Evolutionary conservation across 2,113 vertebrate genomes (phyloP).

Genomic region (Chaetorhynchus papuensis): DNA sequence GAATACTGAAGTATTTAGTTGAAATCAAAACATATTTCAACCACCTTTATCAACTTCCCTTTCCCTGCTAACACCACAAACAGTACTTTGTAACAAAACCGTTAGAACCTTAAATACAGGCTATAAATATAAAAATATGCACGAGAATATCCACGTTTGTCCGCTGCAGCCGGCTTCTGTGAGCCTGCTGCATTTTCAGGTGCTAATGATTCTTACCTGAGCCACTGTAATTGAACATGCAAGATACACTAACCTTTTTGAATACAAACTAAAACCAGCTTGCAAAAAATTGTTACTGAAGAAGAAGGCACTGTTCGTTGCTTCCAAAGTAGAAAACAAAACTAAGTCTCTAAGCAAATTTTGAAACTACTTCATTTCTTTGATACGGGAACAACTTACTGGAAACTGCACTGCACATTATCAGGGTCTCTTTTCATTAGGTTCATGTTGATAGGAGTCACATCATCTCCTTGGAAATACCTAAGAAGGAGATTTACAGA

Average conservation of each 20-base stretch:
- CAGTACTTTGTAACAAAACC: background rate
- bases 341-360: background rate
- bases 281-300: background rate
- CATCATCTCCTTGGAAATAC: background rate
- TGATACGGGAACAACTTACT: background rate
- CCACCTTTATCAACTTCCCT: background rate
- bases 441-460: background rate
- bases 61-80: background rate
- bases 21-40: background rate
- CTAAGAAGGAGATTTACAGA: background rate
- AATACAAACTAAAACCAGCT: background rate
- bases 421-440: background rate
- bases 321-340: background rate
- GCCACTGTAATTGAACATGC: background rate
- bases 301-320: background rate
- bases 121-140: background rate
- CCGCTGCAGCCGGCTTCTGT: background rate
- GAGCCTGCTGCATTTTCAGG: background rate
- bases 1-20: background rate
- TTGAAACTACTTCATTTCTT: background rate
- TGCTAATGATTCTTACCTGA: background rate
- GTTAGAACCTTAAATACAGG: background rate
- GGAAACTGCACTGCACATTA: background rate
- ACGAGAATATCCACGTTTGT: accelerated
- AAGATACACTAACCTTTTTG: background rate